Percentiles rank a stretch among this genome's conserved stretches.
phyloP scores from a whole-genome alignment of 2,113 vertebrate species.

The Lonchura striata region DNA sequence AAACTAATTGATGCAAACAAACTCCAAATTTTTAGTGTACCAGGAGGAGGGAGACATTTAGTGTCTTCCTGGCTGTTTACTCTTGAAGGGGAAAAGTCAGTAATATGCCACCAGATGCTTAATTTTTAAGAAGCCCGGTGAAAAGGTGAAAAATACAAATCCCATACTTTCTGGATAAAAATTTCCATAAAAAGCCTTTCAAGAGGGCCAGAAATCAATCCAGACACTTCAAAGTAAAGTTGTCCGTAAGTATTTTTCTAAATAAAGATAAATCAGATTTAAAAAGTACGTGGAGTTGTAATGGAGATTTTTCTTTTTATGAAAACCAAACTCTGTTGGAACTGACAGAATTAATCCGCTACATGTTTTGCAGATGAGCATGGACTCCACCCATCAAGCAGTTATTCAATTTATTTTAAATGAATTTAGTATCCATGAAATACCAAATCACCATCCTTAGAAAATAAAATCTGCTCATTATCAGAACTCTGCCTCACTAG shows the following conservation, averaged over 20 bases:
- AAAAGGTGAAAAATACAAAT: neutral
- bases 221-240: neutral
- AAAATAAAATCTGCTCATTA: neutral
- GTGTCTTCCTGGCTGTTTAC: neutral
- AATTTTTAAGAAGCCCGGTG: neutral
- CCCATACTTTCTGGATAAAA: neutral
- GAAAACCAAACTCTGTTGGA: neutral
- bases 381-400: neutral
- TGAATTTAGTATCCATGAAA: neutral
- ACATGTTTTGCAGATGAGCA: neutral
- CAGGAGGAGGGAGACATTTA: neutral
- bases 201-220: neutral
- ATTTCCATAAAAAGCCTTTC: neutral
- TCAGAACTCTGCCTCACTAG: neutral
- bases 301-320: neutral
- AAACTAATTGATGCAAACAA: neutral
- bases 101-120: neutral
- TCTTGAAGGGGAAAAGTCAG: neutral
- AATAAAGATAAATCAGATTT: neutral
- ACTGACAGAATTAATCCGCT: neutral
- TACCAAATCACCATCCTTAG: neutral
- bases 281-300: neutral
- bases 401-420: neutral
- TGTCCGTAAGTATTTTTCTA: neutral
- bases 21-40: conserved; percentile 16